These are phyloP conservation scores for Pollenia labialis DNA, from an alignment of 2,888 invertebrate species.

Conservation along the genomic window DNA sequence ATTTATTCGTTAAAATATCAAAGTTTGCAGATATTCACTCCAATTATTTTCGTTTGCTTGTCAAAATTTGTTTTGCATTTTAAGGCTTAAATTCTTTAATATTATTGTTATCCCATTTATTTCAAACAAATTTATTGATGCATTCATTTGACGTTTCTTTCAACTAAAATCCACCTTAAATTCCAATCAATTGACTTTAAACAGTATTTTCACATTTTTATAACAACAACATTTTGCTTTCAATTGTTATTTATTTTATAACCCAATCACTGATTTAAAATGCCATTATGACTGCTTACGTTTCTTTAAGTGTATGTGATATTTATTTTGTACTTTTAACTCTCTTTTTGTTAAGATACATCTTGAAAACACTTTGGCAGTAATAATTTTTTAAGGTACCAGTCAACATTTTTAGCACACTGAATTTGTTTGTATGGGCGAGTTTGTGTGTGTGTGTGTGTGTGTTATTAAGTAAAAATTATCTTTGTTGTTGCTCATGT, in stretches of 20 bases:
- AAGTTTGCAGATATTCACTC: too few relatives aligned
- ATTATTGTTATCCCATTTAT: background rate
- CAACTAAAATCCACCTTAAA: background rate
- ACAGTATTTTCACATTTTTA: background rate
- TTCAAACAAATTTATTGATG: background rate
- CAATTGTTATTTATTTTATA: conserved; percentile 29
- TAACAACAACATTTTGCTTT: background rate
- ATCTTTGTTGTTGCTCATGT: conserved; percentile 38
- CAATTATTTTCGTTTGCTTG: too few relatives aligned
- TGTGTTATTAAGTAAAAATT: background rate
- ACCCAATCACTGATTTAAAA: background rate
- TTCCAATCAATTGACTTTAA: background rate
- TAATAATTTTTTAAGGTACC: conserved; percentile 7
- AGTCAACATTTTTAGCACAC: conserved; percentile 33
- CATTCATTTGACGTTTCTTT: background rate
- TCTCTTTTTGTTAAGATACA: background rate
- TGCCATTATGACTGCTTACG: background rate
- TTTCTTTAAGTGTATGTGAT: conserved; percentile 24
- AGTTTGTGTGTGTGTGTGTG: background rate
- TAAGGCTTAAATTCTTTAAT: background rate
- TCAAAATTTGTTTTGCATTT: background rate
- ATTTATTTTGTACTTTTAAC: background rate
- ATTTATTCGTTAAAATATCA: too few relatives aligned
- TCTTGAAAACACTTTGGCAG: background rate
- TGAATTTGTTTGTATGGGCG: background rate